phyloP scores from a whole-genome alignment of 2,888 invertebrate species.

The Bibio marci region DNA sequence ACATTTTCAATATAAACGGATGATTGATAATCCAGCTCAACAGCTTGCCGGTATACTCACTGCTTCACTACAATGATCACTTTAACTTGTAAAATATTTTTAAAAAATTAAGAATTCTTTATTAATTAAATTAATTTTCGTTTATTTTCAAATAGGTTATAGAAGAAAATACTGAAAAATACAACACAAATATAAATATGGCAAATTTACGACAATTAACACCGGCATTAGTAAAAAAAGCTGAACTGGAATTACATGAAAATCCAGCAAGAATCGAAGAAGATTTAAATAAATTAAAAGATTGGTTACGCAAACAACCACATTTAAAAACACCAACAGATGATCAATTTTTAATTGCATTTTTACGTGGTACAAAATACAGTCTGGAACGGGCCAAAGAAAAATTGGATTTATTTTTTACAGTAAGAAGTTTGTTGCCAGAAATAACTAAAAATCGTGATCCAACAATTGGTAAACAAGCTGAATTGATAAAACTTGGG shows the following conservation, averaged over 20 bases:
- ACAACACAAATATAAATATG: background rate
- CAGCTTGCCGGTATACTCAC: no score
- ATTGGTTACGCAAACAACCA: constrained; percentile 34
- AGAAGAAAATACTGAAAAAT: no score
- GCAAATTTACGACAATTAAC: constrained; percentile 18
- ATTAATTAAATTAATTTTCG: no score
- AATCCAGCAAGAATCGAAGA: constrained; percentile 22
- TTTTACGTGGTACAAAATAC: constrained; percentile 35
- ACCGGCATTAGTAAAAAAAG: constrained; percentile 23
- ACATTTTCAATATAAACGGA: no score
- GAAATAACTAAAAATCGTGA: constrained; percentile 32
- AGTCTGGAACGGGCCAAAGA: constrained; percentile 35
- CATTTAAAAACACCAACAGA: constrained; percentile 30
- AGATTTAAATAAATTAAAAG: constrained; percentile 27
- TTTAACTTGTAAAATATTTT: no score
- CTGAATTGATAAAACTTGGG: constrained; percentile 8
- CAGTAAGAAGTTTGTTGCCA: constrained; percentile 35
- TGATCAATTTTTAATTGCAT: constrained; percentile 34
- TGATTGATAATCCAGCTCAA: no score
- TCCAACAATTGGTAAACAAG: constrained; percentile 12
- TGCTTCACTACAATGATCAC: no score
- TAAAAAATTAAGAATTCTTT: no score
- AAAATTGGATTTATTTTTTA: constrained; percentile 39
- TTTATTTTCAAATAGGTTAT: no score
- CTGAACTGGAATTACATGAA: constrained; percentile 31